Evolutionary conservation across 2,888 invertebrate genomes (phyloP), one percentile per base, ranked within the genome.

Genomic region (Volucella inanis): DNA sequence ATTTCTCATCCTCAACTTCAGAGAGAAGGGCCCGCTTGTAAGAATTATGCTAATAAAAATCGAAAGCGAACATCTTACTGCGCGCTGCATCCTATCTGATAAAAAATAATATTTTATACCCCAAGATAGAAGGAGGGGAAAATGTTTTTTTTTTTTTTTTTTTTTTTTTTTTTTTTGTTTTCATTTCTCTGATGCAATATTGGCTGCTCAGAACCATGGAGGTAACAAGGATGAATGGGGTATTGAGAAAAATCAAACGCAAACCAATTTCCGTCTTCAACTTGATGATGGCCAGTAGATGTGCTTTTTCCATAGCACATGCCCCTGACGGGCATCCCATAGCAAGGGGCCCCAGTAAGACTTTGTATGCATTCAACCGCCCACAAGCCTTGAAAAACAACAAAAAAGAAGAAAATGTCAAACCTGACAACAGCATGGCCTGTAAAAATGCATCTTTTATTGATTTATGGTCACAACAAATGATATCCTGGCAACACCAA

Each of bases 1-100:
- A 18, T 18, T 18, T 18, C 18, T 1, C 22, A 22, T 3, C 22
- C 4, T 22, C 22, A 22, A 22, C 22, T 22, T 22, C 22, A 22
- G 43, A 22, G 50, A 43, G 39, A 12, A 18, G 22, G 15, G 64
- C 12, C 49, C 41, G 71, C 64, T 74, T 38, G 50, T 50, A 52
- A 59, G 76, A 85, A 85, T 85, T 85, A 80, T 80, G 71, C 75
- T 80, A 85, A 85, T 85, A 76, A 85, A 85, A 80, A 85, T 76
- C 41, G 81, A 80, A 77, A 81, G 67, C 81, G 76, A 81, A 85
- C 80, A 68, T 81, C 85, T 81, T 77, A 85, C 85, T 81, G 81
- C 47, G 62, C 80, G 55, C 72, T 61, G 50, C 71, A 76, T 85
- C 84, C 80, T 76, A 85, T 85, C 84, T 70, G 80, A 80, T 84